These are phyloP conservation scores for Pantherophis guttatus DNA, from an alignment of 2,113 vertebrate genomes.

Conservation along the genomic window DNA sequence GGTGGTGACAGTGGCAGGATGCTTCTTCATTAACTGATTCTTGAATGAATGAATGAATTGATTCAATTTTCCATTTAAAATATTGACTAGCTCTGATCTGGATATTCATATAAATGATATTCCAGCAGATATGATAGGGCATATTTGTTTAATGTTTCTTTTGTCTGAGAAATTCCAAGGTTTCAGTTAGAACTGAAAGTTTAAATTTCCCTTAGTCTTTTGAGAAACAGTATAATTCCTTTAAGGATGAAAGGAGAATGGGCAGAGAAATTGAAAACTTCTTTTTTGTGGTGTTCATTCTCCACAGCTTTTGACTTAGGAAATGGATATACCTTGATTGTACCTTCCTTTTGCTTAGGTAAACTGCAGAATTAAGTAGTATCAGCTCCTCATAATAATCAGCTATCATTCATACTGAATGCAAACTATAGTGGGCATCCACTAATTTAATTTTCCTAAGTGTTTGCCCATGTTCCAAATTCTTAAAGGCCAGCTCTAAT, in stretches of 20 bases:
- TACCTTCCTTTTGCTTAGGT: neutral
- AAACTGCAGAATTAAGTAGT: slow-evolving; percentile 1
- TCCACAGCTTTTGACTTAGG: neutral
- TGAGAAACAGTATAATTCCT: neutral
- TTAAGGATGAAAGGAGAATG: neutral
- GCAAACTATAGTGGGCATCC: slow-evolving; percentile 15
- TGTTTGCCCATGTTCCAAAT: slow-evolving; percentile 31
- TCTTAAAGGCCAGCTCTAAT: slow-evolving; percentile 30
- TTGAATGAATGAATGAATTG: neutral
- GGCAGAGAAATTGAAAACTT: neutral
- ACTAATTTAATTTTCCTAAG: slow-evolving; percentile 31
- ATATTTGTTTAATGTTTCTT: neutral
- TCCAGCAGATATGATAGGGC: neutral
- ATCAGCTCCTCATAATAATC: neutral
- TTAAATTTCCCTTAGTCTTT: neutral
- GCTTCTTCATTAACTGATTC: neutral
- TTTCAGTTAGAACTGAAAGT: neutral
- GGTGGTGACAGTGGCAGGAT: neutral
- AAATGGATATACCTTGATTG: neutral
- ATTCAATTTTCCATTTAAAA: neutral
- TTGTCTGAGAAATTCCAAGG: neutral
- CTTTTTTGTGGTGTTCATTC: neutral
- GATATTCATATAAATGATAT: neutral
- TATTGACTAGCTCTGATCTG: neutral
- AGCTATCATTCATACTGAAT: slow-evolving; percentile 12